Base-by-base conservation (phyloP, 2,888 invertebrate genomes). In the Sphecodes monilicornis region DNA sequence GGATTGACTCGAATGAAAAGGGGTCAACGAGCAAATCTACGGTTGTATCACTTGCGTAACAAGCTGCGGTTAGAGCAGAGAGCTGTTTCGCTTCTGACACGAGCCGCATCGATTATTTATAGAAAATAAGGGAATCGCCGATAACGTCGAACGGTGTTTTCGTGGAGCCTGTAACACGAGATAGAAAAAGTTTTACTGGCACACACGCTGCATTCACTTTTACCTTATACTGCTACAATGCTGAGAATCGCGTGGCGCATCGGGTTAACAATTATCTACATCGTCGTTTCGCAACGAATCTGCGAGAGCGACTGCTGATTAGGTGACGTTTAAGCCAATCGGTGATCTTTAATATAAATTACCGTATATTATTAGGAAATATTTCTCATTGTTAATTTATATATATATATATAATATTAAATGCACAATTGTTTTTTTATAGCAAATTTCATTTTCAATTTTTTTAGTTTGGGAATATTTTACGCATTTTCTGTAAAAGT, bases 11-110 rank as follows among this genome's bases (percentile, higher is more conserved):
- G 69, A 50, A 68, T 46, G 81, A 68, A 86, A 86, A 81, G 60
- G 66, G 86, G 86, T 86, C 85, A 86, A 81, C 78, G 76, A 82
- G 71, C 76, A 82, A 85, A 85, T 86, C 85, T 84, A 82, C 82
- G 76, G 57, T 46, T 71, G 73, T 78, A 78, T 85, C 73, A 74
- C 60, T 86, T 86, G 79, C 86, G 82, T 85, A 86, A 86, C 70
- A 29, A 10, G 66, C 73, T 36, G 76, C 60, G 80, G 77, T 82
- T 77, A 80, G n/a, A 74, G 43, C 46, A 36, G 60, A 32, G 57
- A 39, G 57, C 71, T 74, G 68, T 77, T 66, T 71, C 70, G 50
- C 41, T 78, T 76, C 80, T 85, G 69, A 70, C 72, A 5, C 71
- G 26, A 73, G 60, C 54, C 76, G 29, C 50, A 66, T 85, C 68